These are phyloP conservation scores for Nasonia vitripennis DNA, from an alignment of 1,140 invertebrate species.

Conservation along the genomic window DNA sequence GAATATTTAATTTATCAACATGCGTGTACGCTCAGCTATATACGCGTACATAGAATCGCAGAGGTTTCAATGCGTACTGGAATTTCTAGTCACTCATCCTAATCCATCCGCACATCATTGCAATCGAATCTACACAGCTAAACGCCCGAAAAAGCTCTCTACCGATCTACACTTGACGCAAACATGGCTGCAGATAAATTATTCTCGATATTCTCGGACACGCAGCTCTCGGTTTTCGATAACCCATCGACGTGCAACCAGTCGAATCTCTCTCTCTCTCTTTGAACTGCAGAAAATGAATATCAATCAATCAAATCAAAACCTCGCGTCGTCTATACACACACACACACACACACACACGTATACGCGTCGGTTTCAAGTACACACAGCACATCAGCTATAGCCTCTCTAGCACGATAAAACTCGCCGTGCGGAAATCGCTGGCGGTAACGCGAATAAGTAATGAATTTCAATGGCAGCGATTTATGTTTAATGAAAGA, in stretches of 20 bases:
- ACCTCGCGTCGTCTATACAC: neutral
- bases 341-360: neutral
- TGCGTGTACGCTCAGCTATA: no score
- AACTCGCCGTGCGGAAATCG: slow-evolving; percentile 13
- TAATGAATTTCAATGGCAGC: slow-evolving; percentile 37
- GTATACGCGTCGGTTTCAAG: neutral
- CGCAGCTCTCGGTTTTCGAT: neutral
- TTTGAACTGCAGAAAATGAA: neutral
- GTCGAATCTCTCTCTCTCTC: neutral
- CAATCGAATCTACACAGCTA: neutral
- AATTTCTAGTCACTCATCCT: no score
- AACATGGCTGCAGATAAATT: neutral
- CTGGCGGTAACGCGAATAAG: slow-evolving; percentile 29
- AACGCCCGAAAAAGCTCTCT: neutral
- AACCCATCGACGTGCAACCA: neutral
- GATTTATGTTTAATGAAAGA: slow-evolving; percentile 38
- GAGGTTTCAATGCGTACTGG: no score
- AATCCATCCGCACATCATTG: no score
- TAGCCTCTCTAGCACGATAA: neutral
- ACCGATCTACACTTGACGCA: neutral
- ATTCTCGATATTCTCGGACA: neutral
- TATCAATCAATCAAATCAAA: slow-evolving; percentile 1
- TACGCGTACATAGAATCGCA: no score
- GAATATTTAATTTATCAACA: neutral
- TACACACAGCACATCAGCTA: neutral